Conservation (phyloP, 2,888 invertebrate species). For the Unio pictorum region DNA sequence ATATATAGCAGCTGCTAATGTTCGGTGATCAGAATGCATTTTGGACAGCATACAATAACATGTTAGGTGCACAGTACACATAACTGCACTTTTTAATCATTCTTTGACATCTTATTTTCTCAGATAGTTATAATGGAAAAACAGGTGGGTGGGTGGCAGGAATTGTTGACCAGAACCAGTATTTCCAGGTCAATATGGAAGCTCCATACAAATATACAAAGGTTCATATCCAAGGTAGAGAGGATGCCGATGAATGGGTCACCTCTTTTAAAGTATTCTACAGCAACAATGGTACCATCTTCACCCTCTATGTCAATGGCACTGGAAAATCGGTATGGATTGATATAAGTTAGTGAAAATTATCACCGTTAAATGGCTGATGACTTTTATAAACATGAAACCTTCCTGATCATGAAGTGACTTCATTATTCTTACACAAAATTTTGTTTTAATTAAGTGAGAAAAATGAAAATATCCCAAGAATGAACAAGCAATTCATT, state of each 20-base stretch:
- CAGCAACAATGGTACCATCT: constrained; percentile 29
- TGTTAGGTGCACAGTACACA: no score
- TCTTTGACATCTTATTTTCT: constrained; percentile 1
- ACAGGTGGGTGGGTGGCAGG: constrained; percentile 65
- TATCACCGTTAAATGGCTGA: no score
- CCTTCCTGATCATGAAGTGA: no score
- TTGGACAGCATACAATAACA: not conserved
- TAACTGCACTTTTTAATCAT: no score
- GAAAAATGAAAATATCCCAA: no score
- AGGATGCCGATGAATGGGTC: constrained; percentile 50
- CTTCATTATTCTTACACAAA: no score
- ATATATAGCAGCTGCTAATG: no score
- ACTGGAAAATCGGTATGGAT: constrained; percentile 27
- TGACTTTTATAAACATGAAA: not conserved
- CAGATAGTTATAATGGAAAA: constrained; percentile 40
- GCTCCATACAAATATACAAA: constrained; percentile 44
- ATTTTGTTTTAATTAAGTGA: no score
- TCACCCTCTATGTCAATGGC: constrained; percentile 26
- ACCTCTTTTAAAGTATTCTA: constrained; percentile 45
- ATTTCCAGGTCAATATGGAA: constrained; percentile 52
- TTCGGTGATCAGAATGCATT: no score
- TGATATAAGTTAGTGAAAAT: no score
- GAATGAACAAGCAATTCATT: no score
- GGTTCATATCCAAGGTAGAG: constrained; percentile 60
- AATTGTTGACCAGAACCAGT: constrained; percentile 50